Evolutionary conservation across 2,113 vertebrate species (phyloP), one percentile per base, ranked within the genome.

Genomic region (Phalacrocorax brasilianus): DNA sequence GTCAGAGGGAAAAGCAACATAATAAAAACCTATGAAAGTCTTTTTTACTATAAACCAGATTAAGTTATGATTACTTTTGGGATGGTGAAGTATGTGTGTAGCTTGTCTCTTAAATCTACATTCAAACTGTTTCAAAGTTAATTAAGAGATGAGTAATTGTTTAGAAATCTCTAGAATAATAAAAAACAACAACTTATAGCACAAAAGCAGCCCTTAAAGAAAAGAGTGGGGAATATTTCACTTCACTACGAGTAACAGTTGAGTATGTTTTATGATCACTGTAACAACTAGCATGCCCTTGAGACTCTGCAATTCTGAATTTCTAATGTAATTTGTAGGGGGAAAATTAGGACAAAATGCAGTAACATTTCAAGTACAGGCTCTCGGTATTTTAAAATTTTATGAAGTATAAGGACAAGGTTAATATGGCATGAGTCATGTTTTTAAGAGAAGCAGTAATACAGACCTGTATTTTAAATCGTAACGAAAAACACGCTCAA

Each of bases 311-410:
- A 95, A 70, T 92, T 85, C 91, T 88, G 75, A 76, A 93, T 93
- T 96, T 89, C 91, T 77, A 93, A 87, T 92, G 88, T 55, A 91
- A 95, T 95, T 94, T 94, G 83, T 88, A 89, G 56, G 32, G 71
- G 61, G 30, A 8, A 89, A 95, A 97, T 95, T 94, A 92, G 94
- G 93, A 95, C 82, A 92, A 97, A 97, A 96, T 61, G 72, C 85
- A 94, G 71, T n/a, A 95, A 87, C 76, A 85, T 92, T 96, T 93
- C 92, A 95, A 91, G 88, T 59, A 78, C 59, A 92, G 76, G 38
- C 89, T 94, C 74, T 74, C 88, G 71, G 59, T 91, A 94, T 94
- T 97, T 96, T 96, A 97, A 97, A 94, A 76, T 96, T 95, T 97
- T 95, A 97, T 96, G 88, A 96, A 93, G 93, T 97, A 89, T 89